Evolutionary conservation across 2,113 vertebrate species (phyloP).

Genomic region (Neogale vison): DNA sequence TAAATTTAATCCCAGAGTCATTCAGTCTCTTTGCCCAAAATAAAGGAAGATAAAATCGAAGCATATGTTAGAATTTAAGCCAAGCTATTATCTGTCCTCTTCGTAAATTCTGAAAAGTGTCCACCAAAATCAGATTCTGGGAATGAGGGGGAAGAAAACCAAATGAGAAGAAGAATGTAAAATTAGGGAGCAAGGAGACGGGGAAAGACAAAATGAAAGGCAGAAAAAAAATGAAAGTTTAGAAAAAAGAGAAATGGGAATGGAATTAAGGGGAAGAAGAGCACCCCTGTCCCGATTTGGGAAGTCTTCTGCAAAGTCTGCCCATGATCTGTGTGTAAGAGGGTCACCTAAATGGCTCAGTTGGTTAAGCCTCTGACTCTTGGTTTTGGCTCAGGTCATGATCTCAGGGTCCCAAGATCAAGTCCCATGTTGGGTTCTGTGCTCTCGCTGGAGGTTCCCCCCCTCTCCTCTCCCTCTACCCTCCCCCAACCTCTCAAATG

Average conservation of each 20-base stretch:
- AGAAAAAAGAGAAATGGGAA: neutral
- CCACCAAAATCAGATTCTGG: conserved; percentile 17
- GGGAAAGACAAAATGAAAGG: neutral
- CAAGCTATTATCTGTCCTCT: conserved; percentile 31
- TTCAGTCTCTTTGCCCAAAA: conserved; percentile 61
- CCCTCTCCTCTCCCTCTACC: neutral
- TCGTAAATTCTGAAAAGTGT: conserved; percentile 45
- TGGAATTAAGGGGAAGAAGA: neutral
- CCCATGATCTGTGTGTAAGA: neutral
- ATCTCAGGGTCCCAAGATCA: neutral
- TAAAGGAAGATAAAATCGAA: conserved; percentile 57
- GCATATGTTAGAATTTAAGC: conserved; percentile 49
- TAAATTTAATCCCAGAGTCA: conserved; percentile 42
- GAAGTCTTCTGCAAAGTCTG: neutral
- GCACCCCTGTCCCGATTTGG: neutral
- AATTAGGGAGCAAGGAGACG: neutral
- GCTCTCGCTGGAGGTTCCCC: neutral
- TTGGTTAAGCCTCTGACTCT: neutral
- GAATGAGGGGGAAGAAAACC: neutral
- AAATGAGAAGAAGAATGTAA: neutral
- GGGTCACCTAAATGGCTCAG: neutral
- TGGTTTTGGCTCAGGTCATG: neutral
- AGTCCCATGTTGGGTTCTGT: neutral
- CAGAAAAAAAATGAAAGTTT: neutral
- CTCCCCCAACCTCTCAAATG: neutral